A percentile compares a stretch with the other conserved stretches of the same genome.
These are phyloP conservation scores for Dunckerocampus dactyliophorus DNA, from an alignment of 2,113 vertebrate genomes.

Conservation along the genomic window DNA sequence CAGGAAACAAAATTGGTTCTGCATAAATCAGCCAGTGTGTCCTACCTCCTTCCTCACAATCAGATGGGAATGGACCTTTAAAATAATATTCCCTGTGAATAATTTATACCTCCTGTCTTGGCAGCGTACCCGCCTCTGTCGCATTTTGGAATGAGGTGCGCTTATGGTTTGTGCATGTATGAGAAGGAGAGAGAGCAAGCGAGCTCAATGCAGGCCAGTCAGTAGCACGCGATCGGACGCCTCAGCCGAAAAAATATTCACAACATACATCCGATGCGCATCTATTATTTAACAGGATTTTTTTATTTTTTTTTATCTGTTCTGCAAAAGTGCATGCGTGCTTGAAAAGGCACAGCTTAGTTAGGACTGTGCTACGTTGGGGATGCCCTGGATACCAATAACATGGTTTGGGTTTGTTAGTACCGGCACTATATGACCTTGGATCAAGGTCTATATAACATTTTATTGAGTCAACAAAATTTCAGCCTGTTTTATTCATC, in stretches of 20 bases:
- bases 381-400: neutral
- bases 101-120: conserved; percentile 62
- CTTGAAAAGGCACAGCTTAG: conserved; percentile 42
- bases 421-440: neutral
- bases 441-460: no score
- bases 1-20: conserved; percentile 7
- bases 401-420: conserved; percentile 3
- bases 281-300: conserved; percentile 65
- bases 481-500: no score
- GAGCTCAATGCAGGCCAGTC: conserved; percentile 38
- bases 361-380: conserved; percentile 20
- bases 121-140: conserved; percentile 41
- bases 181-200: conserved; percentile 29
- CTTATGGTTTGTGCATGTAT: conserved; percentile 53
- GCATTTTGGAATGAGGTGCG: conserved; percentile 59
- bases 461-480: no score
- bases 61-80: conserved; percentile 55
- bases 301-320: conserved; percentile 65
- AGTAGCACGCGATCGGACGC: conserved; percentile 62
- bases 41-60: conserved; percentile 31
- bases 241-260: conserved; percentile 65
- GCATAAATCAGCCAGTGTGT: conserved; percentile 28
- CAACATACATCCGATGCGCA: conserved; percentile 67
- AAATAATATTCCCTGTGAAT: conserved; percentile 69
- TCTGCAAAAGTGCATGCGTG: conserved; percentile 54